Evolutionary conservation across 2,113 vertebrate species (phyloP).

Genomic region (Otus sunia): DNA sequence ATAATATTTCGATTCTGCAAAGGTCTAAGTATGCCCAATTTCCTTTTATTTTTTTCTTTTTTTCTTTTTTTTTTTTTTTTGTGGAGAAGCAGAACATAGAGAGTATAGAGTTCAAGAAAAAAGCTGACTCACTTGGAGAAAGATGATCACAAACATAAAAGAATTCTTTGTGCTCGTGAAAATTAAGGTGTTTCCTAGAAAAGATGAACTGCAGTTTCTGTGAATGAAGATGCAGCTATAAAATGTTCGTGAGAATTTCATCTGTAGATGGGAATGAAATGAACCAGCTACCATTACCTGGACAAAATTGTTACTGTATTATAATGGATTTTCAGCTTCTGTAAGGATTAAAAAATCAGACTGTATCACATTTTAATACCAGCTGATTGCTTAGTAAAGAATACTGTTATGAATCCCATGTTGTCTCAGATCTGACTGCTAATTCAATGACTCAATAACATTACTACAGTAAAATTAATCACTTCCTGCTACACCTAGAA

Average conservation of each 20-base stretch:
- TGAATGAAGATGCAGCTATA: not conserved
- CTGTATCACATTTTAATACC: not conserved
- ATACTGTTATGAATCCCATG: not conserved
- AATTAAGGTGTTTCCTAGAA: not conserved
- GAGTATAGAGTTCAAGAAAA: not conserved
- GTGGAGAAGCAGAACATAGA: not conserved
- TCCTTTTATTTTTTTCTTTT: not conserved
- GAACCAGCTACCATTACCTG: not conserved
- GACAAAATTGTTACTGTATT: not conserved
- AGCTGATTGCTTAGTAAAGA: not conserved
- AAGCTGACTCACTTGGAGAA: not conserved
- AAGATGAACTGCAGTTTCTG: not conserved
- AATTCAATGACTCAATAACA: slow-evolving; percentile 2
- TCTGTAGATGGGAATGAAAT: not conserved
- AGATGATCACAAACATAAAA: not conserved
- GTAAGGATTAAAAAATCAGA: not conserved
- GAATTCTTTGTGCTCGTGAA: not conserved
- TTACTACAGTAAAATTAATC: not conserved
- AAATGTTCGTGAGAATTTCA: not conserved
- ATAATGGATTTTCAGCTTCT: not conserved
- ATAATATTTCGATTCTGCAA: not conserved
- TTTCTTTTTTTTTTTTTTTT: not conserved
- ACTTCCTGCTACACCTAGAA: not conserved
- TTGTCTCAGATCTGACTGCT: not conserved
- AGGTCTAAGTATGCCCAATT: not conserved